These are phyloP conservation scores for human DNA, from an alignment of 2,113 vertebrate genomes.

Conservation along the genomic window GRCh38 chr11:11679501-11680000, in stretches of 20 bases:
- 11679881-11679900: neutral
- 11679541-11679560: neutral
- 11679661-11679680: neutral
- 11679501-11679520: neutral
- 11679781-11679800: neutral
- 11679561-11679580: neutral
- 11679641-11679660: neutral
- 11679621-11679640: neutral
- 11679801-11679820: neutral
- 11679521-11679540: neutral
- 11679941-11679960: neutral
- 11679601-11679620: neutral
- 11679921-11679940: neutral
- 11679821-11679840: too few relatives aligned
- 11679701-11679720: neutral
- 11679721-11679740: neutral
- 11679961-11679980: conserved; percentile 20
- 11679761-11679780: conserved; percentile 17
- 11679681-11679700: neutral
- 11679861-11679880: too few relatives aligned
- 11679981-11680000: conserved; percentile 25
- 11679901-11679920: neutral
- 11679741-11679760: neutral
- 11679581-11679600: neutral
- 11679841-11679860: too few relatives aligned